phyloP scores from a whole-genome alignment of 2,113 vertebrate species.

The Esox niger region DNA sequence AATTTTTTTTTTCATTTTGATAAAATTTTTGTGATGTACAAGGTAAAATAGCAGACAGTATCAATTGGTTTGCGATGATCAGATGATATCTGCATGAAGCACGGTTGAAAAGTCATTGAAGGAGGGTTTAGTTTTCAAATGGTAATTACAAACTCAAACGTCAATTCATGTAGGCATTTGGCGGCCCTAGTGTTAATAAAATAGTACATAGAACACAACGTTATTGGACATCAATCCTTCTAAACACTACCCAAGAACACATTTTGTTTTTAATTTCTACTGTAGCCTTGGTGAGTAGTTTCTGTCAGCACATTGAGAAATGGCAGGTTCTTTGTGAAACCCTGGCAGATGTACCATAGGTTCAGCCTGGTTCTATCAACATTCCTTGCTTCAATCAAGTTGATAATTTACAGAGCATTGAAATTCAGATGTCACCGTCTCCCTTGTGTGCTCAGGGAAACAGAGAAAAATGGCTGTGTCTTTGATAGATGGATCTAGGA shows the following conservation, averaged over 20 bases:
- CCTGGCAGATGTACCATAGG: constrained; percentile 22
- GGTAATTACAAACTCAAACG: no score
- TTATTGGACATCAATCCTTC: constrained; percentile 58
- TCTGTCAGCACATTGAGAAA: constrained; percentile 33
- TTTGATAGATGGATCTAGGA: constrained; percentile 63
- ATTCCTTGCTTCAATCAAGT: constrained; percentile 50
- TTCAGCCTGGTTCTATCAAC: constrained; percentile 32
- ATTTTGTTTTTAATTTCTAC: constrained; percentile 56
- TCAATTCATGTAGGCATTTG: no score
- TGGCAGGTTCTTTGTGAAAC: constrained; percentile 28
- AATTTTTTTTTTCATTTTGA: no score
- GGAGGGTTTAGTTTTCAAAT: no score
- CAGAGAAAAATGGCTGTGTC: constrained; percentile 29
- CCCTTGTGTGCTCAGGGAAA: constrained; percentile 39
- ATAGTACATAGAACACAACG: no score
- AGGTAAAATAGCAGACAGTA: no score
- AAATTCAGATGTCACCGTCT: constrained; percentile 42
- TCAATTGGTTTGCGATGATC: no score
- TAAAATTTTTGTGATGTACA: no score
- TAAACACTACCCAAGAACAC: constrained; percentile 41
- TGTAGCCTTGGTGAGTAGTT: constrained; percentile 59
- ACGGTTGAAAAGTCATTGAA: no score
- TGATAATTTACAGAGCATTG: constrained; percentile 56
- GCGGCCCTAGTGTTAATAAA: no score
- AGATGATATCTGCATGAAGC: no score